Evolutionary conservation across 2,797 vertebrate species (phyloP), one percentile per base, ranked within the genome.

Genomic region (Lepus oiostolus): DNA sequence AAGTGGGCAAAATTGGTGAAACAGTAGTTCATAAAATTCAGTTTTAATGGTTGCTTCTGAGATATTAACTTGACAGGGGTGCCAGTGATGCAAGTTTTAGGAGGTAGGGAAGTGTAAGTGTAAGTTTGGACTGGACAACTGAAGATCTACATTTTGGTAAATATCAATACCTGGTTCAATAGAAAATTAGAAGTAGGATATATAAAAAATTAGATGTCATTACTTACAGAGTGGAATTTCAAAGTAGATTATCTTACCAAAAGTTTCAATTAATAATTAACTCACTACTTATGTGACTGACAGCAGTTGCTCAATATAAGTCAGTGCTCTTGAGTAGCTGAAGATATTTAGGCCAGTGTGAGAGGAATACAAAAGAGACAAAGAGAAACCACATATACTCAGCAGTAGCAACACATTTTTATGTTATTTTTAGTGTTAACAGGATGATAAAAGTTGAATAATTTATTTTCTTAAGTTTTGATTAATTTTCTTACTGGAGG

Each of bases 401-500:
- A 54, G 16, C 5, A 32, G 7, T 38, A 65, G 12, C 38, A 82
- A 89, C 24, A 81, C 85, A 74, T 74, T 65, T 82, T 74, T 28
- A 42, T 24, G 16, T 81, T 90, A 75, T 80, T 95, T 94, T 93
- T 83, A 93, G 77, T 68, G 35, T 38, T 63, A 86, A 90, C 14
- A 85, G 8, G 32, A 32, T 95, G 79, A 88, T 62, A 85, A 72
- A 96, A 94, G 60, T 94, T 93, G 83, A 96, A 80, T 94, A 90
- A 82, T 74, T 93, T 89, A 94, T 80, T 96, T 86, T 50, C 62
- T 80, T 86, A 93, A 93, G 79, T 96, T 97, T 84, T 91, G 93
- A 95, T 94, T 97, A 89, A 96, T 92, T 96, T 94, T 35, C 12
- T 93, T 76, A 89, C 90, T 85, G 79, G 72, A 95, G 71, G 67